Conservation (phyloP, 1,140 invertebrate species). For the Trichomalopsis sarcophagae region DNA sequence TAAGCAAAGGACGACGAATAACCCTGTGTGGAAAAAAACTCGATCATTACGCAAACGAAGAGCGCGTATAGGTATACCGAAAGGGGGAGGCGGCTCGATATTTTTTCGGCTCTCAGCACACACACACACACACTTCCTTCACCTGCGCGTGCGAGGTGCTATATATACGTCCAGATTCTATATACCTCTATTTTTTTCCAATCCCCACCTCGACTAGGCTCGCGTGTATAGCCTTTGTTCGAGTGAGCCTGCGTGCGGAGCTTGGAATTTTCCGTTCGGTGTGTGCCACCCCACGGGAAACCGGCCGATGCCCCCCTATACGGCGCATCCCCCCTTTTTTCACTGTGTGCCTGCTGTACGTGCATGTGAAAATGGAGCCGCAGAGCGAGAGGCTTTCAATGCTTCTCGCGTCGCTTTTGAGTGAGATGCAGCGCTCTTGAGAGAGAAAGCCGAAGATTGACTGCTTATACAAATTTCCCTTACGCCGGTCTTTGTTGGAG, state of each 20-base stretch:
- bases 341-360: too few species aligned
- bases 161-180: background rate
- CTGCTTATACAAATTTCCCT: conserved; percentile 14
- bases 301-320: background rate
- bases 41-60: conserved; percentile 32
- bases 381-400: background rate
- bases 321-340: background rate
- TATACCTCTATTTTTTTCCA: background rate
- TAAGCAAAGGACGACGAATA: background rate
- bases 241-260: background rate
- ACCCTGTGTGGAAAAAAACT: conserved; percentile 1
- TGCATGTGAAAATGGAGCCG: background rate
- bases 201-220: background rate
- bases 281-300: conserved; percentile 7
- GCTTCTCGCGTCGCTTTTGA: background rate
- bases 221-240: conserved; percentile 30
- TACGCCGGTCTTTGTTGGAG: background rate
- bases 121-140: background rate
- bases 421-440: background rate
- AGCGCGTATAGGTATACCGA: background rate
- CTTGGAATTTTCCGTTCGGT: conserved; percentile 37
- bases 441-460: background rate
- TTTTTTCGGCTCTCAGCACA: background rate
- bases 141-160: background rate
- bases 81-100: background rate